Evolutionary conservation across 2,113 vertebrate species (phyloP), one percentile per base, ranked within the genome.

Genomic region (Empidonax alnorum): DNA sequence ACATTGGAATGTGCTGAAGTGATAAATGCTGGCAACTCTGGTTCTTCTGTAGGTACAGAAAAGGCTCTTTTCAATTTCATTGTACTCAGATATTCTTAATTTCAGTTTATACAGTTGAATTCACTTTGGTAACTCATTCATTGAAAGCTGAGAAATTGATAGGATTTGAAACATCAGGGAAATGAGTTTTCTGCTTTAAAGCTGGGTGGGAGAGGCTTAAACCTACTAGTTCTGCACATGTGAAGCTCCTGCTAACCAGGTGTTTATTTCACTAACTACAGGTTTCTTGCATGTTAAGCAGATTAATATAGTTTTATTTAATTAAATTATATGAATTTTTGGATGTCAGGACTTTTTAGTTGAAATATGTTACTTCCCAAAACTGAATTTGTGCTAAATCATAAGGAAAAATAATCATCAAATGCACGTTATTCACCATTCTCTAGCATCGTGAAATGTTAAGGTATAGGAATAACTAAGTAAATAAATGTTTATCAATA

Each of bases 131-230:
- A 88, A 61, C 67, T 82, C 59, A 35, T 58, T 94, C 52, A 42
- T 85, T 95, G 77, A 90, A 76, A 91, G 85, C 74, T 88, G 37
- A 24, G 71, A 79, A 83, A 72, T 35, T 63, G 84, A 44, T 46
- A 91, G 67, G 78, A 67, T 74, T 89, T 90, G 53, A 84, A 79
- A 93, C 75, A 87, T 30, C 82, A 91, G 90, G 58, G 79, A 75
- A 94, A 85, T 15, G 15, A 65, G 62, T 73, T 95, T 95, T 84
- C 28, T 44, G 16, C 84, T 75, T 47, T 33, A 87, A 87, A 74
- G 58, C 53, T 55, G 6, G 27, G 41, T 37, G 22, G 59, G 69
- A 88, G 24, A 66, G 66, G 76, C 82, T 73, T 87, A 87, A 81
- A 84, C 17, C n/a, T 91, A 20, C 62, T 75, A 37, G 47, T 65